phyloP scores from a whole-genome alignment of 1,140 invertebrate species.

The Leptinotarsa undecemlineata region DNA sequence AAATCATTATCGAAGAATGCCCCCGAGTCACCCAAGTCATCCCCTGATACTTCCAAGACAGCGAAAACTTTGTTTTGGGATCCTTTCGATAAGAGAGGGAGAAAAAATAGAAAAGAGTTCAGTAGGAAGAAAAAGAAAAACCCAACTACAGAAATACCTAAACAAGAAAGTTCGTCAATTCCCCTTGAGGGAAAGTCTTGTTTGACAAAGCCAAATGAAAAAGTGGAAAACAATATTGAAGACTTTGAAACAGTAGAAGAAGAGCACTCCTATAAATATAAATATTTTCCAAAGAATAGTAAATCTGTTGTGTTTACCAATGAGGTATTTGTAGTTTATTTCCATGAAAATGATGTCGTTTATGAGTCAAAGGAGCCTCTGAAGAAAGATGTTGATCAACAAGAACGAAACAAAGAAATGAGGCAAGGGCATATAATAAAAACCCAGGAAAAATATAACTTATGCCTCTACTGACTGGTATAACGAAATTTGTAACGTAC shows the following conservation, averaged over 20 bases:
- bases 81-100: constrained; percentile 38
- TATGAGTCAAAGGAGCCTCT: constrained; percentile 48
- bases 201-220: constrained; percentile 20
- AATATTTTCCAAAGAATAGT: constrained; percentile 43
- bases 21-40: constrained; percentile 40
- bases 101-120: constrained; percentile 37
- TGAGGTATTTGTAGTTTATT: constrained; percentile 50
- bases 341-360: constrained; percentile 46
- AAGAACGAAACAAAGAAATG: constrained; percentile 51
- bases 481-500: background rate
- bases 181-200: constrained; percentile 32
- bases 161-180: constrained; percentile 24
- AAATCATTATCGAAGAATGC: constrained; percentile 27
- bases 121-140: constrained; percentile 34
- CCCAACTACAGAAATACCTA: constrained; percentile 29
- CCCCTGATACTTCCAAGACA: constrained; percentile 38
- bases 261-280: constrained; percentile 34
- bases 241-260: constrained; percentile 33
- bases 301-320: constrained; percentile 50
- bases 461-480: constrained; percentile 41
- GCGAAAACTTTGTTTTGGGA: constrained; percentile 39
- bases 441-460: constrained; percentile 42
- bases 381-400: constrained; percentile 51
- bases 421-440: constrained; percentile 43
- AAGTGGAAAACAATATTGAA: constrained; percentile 24